Evolutionary conservation across 2,888 invertebrate species (phyloP).

Genomic region (Tanytarsus gracilentus): DNA sequence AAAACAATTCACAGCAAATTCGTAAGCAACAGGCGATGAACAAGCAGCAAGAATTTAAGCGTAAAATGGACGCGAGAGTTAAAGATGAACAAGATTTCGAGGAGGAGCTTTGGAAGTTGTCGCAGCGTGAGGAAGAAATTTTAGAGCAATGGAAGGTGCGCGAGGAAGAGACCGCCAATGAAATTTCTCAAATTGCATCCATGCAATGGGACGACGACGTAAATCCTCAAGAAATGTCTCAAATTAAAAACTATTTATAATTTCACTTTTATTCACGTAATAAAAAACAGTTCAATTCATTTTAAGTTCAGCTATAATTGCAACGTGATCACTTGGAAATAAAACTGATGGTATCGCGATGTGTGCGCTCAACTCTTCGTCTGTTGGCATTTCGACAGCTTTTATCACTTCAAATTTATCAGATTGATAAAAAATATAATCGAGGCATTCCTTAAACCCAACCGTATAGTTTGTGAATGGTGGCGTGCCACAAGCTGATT

Average conservation of each 20-base stretch:
- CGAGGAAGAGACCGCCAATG: conserved; percentile 24
- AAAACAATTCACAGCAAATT: background rate
- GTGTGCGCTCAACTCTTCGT: conserved; percentile 63
- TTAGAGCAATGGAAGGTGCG: conserved; percentile 11
- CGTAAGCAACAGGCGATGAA: conserved; percentile 31
- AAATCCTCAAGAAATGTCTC: conserved; percentile 31
- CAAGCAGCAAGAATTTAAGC: conserved; percentile 31
- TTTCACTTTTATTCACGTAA: background rate
- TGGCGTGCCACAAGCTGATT: conserved; percentile 76
- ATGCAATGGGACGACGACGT: conserved; percentile 30
- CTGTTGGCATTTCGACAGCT: conserved; percentile 71
- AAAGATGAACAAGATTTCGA: conserved; percentile 37
- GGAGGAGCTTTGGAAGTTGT: conserved; percentile 41
- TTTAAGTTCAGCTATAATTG: conserved; percentile 62
- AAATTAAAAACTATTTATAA: conserved; percentile 19
- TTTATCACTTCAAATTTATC: conserved; percentile 53
- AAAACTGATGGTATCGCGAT: conserved; percentile 78
- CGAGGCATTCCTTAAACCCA: conserved; percentile 76
- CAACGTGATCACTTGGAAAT: conserved; percentile 90
- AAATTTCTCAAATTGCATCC: conserved; percentile 2
- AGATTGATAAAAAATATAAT: conserved; percentile 81
- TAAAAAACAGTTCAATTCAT: background rate
- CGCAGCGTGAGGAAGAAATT: conserved; percentile 35
- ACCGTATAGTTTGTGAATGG: conserved; percentile 76
- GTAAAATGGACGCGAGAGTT: conserved; percentile 8